Evolutionary conservation across 2,888 invertebrate genomes (phyloP).

Genomic region (Invenusta paracnida): DNA sequence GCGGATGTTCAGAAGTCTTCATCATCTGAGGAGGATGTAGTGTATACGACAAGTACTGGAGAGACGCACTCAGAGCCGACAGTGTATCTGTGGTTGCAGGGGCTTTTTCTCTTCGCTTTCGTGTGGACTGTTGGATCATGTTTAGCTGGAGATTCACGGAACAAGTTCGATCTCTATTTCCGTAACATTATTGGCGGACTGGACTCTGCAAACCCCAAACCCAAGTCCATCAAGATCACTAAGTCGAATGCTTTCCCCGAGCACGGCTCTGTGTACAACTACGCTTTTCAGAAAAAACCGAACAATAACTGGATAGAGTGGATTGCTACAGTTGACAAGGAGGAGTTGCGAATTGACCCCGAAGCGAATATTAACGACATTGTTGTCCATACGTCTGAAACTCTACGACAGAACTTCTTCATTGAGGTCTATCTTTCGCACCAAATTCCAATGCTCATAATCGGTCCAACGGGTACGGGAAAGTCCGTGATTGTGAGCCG

Average conservation of each 20-base stretch:
- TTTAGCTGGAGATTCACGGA: slow-evolving; percentile 71
- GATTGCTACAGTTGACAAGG: slow-evolving; percentile 67
- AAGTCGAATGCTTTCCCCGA: slow-evolving; percentile 84
- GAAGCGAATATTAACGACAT: slow-evolving; percentile 62
- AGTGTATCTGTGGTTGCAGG: slow-evolving; percentile 78
- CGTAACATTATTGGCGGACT: slow-evolving; percentile 74
- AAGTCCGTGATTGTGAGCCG: slow-evolving; percentile 74
- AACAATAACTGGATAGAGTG: slow-evolving; percentile 82
- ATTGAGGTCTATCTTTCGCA: slow-evolving; percentile 70
- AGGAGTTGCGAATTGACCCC: slow-evolving; percentile 62
- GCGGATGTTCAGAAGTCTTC: not conserved
- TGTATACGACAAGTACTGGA: slow-evolving; percentile 17
- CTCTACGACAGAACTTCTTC: slow-evolving; percentile 78
- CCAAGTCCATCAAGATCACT: slow-evolving; percentile 79
- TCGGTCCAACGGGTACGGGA: slow-evolving; percentile 87
- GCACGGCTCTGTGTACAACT: slow-evolving; percentile 76
- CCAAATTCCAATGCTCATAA: slow-evolving; percentile 72
- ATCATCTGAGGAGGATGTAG: not conserved
- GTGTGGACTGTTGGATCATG: slow-evolving; percentile 82
- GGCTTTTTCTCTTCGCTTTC: slow-evolving; percentile 75
- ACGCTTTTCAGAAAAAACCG: slow-evolving; percentile 79
- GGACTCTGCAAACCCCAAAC: slow-evolving; percentile 71
- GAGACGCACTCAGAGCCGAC: not conserved
- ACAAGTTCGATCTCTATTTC: slow-evolving; percentile 72
- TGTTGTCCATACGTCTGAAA: slow-evolving; percentile 83